These are phyloP conservation scores for Sinosuthora webbiana DNA, from an alignment of 2,113 vertebrate species.

Conservation along the genomic window DNA sequence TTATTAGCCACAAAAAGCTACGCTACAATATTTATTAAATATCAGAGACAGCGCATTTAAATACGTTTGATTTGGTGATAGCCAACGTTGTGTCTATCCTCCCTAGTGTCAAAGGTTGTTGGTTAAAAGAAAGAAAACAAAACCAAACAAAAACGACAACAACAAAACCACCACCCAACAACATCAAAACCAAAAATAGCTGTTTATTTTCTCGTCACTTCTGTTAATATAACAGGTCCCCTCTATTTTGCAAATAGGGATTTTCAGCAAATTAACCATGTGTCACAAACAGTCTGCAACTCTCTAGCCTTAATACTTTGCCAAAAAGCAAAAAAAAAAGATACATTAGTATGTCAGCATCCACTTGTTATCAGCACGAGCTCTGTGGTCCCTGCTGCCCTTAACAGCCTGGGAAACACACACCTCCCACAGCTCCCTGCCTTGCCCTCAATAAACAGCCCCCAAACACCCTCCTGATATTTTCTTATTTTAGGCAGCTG, in stretches of 20 bases:
- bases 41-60: constrained; percentile 76
- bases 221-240: constrained; percentile 64
- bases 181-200: not conserved
- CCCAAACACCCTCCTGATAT: constrained; percentile 1
- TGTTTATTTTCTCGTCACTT: constrained; percentile 66
- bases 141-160: not conserved
- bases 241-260: constrained; percentile 66
- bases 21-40: constrained; percentile 81
- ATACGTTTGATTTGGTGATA: constrained; percentile 69
- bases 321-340: constrained; percentile 7
- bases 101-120: not conserved
- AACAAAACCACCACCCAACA: not conserved
- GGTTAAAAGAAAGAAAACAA: not conserved
- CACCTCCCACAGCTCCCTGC: not conserved
- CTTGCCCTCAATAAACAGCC: not conserved
- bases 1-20: constrained; percentile 79
- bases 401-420: constrained; percentile 32
- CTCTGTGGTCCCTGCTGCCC: not conserved
- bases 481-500: constrained; percentile 25
- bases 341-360: not conserved
- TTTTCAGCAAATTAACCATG: constrained; percentile 67
- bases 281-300: constrained; percentile 59
- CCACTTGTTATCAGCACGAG: not conserved
- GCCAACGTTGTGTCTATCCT: constrained; percentile 16
- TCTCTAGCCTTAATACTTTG: constrained; percentile 50